These are phyloP conservation scores for Litocranius walleri DNA, from an alignment of 2,113 vertebrate species.

Conservation along the genomic window DNA sequence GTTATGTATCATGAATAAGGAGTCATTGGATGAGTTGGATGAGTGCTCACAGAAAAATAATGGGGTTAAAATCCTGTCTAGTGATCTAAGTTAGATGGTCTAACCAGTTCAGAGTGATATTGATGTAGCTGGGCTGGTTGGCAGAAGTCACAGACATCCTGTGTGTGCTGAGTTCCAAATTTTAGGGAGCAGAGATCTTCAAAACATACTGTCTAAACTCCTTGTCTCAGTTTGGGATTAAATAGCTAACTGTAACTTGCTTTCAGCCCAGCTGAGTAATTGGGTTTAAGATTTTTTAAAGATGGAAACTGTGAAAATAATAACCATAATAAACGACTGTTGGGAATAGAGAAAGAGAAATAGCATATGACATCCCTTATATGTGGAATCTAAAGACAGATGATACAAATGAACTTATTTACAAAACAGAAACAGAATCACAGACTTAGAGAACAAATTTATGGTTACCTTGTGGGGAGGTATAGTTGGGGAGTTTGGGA, in stretches of 20 bases:
- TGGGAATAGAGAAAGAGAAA: not conserved
- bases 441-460: not conserved
- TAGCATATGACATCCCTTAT: not conserved
- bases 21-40: not conserved
- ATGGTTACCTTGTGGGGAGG: not conserved
- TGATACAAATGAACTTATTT: not conserved
- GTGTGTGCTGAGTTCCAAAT: not conserved
- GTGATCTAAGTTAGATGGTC: not conserved
- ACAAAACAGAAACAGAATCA: not conserved
- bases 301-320: slow-evolving; percentile 64
- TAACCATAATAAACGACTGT: slow-evolving; percentile 37
- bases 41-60: not conserved
- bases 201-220: not conserved
- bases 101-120: not conserved
- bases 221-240: not conserved
- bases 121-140: not conserved
- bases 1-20: not conserved
- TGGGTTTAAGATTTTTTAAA: slow-evolving; percentile 41
- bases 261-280: not conserved
- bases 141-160: not conserved
- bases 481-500: not conserved
- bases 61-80: not conserved
- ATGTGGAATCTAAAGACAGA: not conserved
- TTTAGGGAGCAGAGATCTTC: not conserved
- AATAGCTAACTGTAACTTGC: not conserved